These are phyloP conservation scores for Tokudaia muenninki DNA, from an alignment of 2,797 vertebrate species.

Conservation along the genomic window DNA sequence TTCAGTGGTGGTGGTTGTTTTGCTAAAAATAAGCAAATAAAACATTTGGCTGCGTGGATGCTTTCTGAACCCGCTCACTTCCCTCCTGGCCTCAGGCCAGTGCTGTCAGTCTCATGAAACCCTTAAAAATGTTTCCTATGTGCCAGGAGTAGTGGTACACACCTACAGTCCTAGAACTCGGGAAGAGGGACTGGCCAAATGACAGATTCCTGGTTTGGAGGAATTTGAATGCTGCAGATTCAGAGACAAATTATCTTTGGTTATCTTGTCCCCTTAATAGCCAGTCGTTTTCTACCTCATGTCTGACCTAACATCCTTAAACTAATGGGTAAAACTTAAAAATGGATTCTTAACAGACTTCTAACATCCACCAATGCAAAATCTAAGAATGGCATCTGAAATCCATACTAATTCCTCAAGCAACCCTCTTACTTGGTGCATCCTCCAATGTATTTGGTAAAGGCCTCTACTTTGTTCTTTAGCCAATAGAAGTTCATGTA, in stretches of 20 bases:
- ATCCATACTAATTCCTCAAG: too few species aligned
- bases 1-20: background rate
- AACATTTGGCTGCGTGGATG: background rate
- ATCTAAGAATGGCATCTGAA: background rate
- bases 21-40: background rate
- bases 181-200: too few species aligned
- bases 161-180: background rate
- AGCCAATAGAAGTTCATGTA: background rate
- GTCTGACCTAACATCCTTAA: background rate
- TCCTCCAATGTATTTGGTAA: background rate
- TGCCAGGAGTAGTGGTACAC: background rate
- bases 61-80: background rate
- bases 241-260: background rate
- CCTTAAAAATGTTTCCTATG: background rate
- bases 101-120: background rate
- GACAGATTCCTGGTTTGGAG: too few species aligned
- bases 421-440: background rate
- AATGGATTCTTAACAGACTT: background rate
- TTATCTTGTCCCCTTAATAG: background rate
- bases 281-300: background rate
- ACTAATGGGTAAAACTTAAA: background rate
- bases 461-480: background rate
- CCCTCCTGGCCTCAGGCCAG: background rate
- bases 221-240: background rate
- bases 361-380: background rate